Evolutionary conservation across 2,797 vertebrate genomes (phyloP).

Genomic region (Stomatorhinus walkeri): DNA sequence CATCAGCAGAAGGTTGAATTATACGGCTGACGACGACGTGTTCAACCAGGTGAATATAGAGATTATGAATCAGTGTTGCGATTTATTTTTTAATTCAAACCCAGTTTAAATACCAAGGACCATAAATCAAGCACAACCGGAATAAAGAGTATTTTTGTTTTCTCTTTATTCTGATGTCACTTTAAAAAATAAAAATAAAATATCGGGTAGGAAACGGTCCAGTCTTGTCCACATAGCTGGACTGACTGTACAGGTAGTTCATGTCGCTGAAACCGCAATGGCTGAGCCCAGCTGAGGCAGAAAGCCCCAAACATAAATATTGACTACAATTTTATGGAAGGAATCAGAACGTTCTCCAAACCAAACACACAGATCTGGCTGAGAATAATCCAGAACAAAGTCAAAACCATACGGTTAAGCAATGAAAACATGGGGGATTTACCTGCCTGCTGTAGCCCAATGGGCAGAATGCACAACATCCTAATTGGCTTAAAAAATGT

Average conservation of each 20-base stretch:
- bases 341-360: not conserved
- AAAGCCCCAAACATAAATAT: constrained; percentile 17
- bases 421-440: constrained; percentile 14
- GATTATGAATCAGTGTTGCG: not conserved
- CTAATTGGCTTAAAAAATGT: not conserved
- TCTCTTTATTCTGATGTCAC: constrained; percentile 23
- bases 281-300: not conserved
- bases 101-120: not conserved
- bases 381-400: constrained; percentile 13
- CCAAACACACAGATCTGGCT: constrained; percentile 13
- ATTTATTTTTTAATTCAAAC: not conserved
- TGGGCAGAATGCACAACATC: not conserved
- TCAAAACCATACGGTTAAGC: not conserved
- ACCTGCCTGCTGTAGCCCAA: constrained; percentile 15
- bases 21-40: not conserved
- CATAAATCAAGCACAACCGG: not conserved
- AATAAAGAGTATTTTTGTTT: constrained; percentile 4
- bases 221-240: constrained; percentile 5
- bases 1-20: not conserved
- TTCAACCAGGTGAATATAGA: not conserved
- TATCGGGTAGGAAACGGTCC: constrained; percentile 15
- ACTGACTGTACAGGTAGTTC: not conserved
- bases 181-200: constrained; percentile 26
- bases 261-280: not conserved
- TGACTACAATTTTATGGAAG: constrained; percentile 13